These are phyloP conservation scores for Drosophila tripunctata DNA, from an alignment of 2,888 invertebrate genomes.

Conservation along the genomic window DNA sequence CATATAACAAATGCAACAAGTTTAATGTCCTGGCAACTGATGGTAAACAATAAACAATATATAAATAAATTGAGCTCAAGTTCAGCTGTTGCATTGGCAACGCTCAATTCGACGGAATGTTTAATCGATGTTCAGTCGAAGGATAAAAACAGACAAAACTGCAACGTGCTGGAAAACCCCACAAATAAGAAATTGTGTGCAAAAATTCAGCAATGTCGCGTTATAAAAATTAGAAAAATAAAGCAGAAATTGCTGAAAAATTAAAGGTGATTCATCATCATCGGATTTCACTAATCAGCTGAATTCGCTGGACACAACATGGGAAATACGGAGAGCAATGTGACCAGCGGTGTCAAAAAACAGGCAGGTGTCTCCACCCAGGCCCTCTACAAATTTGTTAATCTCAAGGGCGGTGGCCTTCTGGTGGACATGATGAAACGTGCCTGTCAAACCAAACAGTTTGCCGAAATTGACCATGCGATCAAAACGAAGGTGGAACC, in stretches of 20 bases:
- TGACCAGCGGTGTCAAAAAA: slow-evolving; percentile 97
- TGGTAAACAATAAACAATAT: slow-evolving; percentile 61
- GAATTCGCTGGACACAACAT: slow-evolving; percentile 79
- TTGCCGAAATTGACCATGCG: slow-evolving; percentile 95
- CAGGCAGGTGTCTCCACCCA: slow-evolving; percentile 95
- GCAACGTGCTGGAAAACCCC: background rate
- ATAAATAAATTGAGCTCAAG: slow-evolving; percentile 67
- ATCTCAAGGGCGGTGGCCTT: slow-evolving; percentile 97
- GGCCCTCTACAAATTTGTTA: slow-evolving; percentile 93
- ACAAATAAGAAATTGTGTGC: slow-evolving; percentile 27
- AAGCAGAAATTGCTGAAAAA: background rate
- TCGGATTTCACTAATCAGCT: background rate
- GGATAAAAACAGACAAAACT: slow-evolving; percentile 52
- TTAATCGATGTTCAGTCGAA: slow-evolving; percentile 51
- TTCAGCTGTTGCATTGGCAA: slow-evolving; percentile 77
- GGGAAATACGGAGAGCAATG: slow-evolving; percentile 95
- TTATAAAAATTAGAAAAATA: slow-evolving; percentile 36
- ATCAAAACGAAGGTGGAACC: slow-evolving; percentile 96
- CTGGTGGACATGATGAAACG: slow-evolving; percentile 96
- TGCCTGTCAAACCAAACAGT: slow-evolving; percentile 94
- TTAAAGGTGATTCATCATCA: slow-evolving; percentile 10
- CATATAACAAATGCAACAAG: slow-evolving; percentile 59
- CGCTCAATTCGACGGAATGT: slow-evolving; percentile 53
- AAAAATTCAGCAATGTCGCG: slow-evolving; percentile 57
- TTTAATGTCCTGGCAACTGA: slow-evolving; percentile 61